phyloP scores from a whole-genome alignment of 37 sponge, comb jelly and placozoan genomes.

The Oscarella lobularis region DNA sequence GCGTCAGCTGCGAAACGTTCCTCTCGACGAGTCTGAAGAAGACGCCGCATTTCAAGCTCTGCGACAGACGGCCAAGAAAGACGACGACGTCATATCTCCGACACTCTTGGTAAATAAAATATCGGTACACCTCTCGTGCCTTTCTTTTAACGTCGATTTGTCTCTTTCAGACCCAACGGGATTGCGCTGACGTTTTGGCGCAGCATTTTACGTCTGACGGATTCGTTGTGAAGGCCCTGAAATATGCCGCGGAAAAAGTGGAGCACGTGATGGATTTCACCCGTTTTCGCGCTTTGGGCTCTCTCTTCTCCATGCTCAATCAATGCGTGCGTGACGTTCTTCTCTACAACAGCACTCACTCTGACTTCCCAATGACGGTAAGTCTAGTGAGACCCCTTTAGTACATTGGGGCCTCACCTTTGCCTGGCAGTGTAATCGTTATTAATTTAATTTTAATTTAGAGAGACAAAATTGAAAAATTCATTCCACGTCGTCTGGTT shows the following conservation, averaged over 20 bases:
- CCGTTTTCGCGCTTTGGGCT: conserved; percentile 68
- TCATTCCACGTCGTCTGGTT: conserved; percentile 71
- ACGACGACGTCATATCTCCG: conserved; percentile 41
- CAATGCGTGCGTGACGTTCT: conserved; percentile 71
- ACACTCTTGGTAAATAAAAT: conserved; percentile 30
- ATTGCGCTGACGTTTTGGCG: conserved; percentile 60
- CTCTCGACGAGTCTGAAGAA: conserved; percentile 84
- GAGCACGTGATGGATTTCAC: conserved; percentile 99
- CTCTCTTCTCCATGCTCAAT: conserved; percentile 92
- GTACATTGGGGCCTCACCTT: not conserved
- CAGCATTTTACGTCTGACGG: conserved; percentile 72
- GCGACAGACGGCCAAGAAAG: no score
- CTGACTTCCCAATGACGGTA: conserved; percentile 89
- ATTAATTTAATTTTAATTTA: not conserved
- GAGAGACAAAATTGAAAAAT: conserved; percentile 71
- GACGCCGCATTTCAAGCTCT: not conserved
- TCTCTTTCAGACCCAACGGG: conserved; percentile 74
- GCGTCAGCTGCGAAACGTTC: conserved; percentile 39
- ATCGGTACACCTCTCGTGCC: not conserved
- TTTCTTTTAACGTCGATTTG: not conserved
- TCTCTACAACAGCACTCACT: conserved; percentile 80
- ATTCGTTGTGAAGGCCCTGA: conserved; percentile 52
- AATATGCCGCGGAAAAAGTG: conserved; percentile 42
- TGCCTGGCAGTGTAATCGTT: not conserved
- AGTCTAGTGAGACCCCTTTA: no score